A percentile compares a stretch with the other conserved stretches of the same genome.
phyloP scores from a whole-genome alignment of 2,797 vertebrate genomes.

The Miichthys miiuy region DNA sequence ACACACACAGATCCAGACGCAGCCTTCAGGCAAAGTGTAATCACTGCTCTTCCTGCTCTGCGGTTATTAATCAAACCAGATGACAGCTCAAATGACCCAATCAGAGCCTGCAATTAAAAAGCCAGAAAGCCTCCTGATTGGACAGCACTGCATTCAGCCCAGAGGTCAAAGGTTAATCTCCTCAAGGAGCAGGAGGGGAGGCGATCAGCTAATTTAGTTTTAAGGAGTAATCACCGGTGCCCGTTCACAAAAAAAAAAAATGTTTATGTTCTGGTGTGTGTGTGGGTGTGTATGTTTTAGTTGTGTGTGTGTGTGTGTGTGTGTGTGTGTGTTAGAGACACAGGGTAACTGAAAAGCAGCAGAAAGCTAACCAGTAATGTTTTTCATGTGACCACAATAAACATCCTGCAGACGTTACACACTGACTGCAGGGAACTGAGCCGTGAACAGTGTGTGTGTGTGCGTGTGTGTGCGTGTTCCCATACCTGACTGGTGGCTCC shows the following conservation, averaged over 20 bases:
- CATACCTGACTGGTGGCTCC: conserved; percentile 78
- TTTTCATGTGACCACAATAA: conserved; percentile 53
- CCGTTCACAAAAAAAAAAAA: neutral
- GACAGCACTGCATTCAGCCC: conserved; percentile 57
- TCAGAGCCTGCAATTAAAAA: conserved; percentile 72
- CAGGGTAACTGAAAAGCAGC: neutral
- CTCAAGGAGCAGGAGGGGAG: conserved; percentile 12
- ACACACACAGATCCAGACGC: conserved; percentile 19
- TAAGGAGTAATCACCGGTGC: conserved; percentile 42
- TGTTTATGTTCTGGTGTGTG: conserved; percentile 19
- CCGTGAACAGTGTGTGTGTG: conserved; percentile 20
- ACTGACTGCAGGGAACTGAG: conserved; percentile 23
- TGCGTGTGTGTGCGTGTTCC: conserved; percentile 18
- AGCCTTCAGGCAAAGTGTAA: conserved; percentile 48
- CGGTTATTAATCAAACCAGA: conserved; percentile 72
- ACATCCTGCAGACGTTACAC: conserved; percentile 43
- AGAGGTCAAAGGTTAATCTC: conserved; percentile 79
- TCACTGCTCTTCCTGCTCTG: conserved; percentile 68
- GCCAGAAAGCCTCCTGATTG: conserved; percentile 80
- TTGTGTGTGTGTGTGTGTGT: conserved; percentile 7
- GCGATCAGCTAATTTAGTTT: conserved; percentile 34
- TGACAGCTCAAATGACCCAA: conserved; percentile 72
- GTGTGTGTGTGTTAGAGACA: conserved; percentile 4
- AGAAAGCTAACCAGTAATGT: conserved; percentile 29
- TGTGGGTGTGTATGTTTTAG: conserved; percentile 20